Conservation (phyloP, 2,888 invertebrate species). For the Imbricaverruca yamaguchii region DNA sequence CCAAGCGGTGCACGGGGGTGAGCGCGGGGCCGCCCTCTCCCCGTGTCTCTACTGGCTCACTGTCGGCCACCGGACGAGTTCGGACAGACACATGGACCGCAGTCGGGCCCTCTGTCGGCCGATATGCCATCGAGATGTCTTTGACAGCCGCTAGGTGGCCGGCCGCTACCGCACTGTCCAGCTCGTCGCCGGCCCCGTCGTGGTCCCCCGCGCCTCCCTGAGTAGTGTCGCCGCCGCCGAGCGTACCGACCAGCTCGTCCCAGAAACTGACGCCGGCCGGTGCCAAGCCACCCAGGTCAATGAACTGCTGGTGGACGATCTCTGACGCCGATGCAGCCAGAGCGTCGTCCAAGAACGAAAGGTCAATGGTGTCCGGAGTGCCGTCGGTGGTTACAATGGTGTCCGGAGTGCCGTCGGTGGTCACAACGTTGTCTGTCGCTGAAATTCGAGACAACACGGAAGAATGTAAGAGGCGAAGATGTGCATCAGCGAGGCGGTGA, state of each 20-base stretch:
- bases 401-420: background rate
- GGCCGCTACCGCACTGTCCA: background rate
- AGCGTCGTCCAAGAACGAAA: conserved; percentile 5
- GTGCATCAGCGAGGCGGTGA: no score
- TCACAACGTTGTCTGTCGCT: background rate
- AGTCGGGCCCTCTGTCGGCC: background rate
- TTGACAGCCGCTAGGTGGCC: conserved; percentile 1
- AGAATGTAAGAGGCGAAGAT: background rate
- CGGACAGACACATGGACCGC: background rate
- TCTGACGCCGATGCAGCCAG: conserved; percentile 7
- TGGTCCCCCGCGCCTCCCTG: background rate
- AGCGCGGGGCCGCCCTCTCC: conserved; percentile 24
- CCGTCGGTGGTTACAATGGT: background rate
- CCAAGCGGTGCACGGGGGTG: background rate
- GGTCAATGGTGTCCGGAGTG: background rate
- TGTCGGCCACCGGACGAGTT: background rate
- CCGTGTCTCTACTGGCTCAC: no score
- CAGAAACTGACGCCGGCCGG: background rate
- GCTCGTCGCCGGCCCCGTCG: background rate
- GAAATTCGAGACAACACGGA: conserved; percentile 7
- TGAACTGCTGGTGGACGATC: background rate
- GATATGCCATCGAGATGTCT: background rate
- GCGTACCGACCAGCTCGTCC: background rate
- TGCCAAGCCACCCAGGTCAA: background rate
- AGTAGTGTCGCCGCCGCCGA: background rate